phyloP scores from a whole-genome alignment of 2,888 invertebrate genomes.

The Terebella lapidaria region DNA sequence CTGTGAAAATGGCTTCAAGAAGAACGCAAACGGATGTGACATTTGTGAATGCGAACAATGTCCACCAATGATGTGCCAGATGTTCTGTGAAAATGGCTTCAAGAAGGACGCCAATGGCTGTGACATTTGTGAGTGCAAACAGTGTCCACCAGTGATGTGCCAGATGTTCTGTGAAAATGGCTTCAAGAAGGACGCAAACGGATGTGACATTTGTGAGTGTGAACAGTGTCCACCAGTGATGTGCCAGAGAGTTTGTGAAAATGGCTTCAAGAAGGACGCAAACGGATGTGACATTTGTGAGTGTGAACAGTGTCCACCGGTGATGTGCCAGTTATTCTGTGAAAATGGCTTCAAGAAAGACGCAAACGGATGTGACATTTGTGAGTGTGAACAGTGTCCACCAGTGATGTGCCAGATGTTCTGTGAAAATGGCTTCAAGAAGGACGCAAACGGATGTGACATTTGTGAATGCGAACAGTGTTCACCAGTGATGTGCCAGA shows the following conservation, averaged over 20 bases:
- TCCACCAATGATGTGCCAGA: conserved; percentile 3
- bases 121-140: conserved; percentile 13
- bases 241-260: conserved; percentile 14
- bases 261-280: conserved; percentile 13
- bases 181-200: conserved; percentile 13
- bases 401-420: conserved; percentile 4
- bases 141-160: conserved; percentile 3
- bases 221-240: not conserved
- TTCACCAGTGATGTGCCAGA: not conserved
- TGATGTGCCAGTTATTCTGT: conserved; percentile 5
- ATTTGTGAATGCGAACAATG: conserved; percentile 8
- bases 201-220: conserved; percentile 15
- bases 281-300: conserved; percentile 10
- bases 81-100: conserved; percentile 13
- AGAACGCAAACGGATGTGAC: conserved; percentile 5
- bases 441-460: conserved; percentile 6
- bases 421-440: conserved; percentile 15
- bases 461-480: conserved; percentile 7
- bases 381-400: conserved; percentile 8
- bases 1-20: conserved; percentile 15
- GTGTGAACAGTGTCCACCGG: conserved; percentile 3
- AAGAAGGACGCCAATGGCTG: conserved; percentile 13
- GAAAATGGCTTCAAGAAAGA: conserved; percentile 10
- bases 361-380: conserved; percentile 7
- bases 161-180: conserved; percentile 13